phyloP scores from a whole-genome alignment of 2,888 invertebrate genomes.

The Lasius fuliginosus region DNA sequence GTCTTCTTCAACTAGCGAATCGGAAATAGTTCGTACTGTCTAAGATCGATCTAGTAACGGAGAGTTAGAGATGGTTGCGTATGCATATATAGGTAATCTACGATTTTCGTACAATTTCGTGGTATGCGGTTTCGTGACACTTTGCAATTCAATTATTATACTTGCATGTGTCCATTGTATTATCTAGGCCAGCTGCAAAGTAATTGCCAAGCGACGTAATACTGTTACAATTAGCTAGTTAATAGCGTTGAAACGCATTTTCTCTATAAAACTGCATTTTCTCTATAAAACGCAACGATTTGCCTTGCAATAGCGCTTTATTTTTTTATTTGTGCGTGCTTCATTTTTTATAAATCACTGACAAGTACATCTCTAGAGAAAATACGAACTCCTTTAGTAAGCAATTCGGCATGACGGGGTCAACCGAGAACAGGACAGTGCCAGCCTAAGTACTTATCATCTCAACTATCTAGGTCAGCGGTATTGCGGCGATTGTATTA shows the following conservation, averaged over 20 bases:
- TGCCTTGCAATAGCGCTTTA: not conserved
- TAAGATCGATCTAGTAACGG: not conserved
- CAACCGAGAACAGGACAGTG: constrained; percentile 10
- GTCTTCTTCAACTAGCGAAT: not conserved
- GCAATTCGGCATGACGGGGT: not conserved
- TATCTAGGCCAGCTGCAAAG: constrained; percentile 62
- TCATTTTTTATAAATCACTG: constrained; percentile 12
- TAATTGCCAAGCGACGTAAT: constrained; percentile 66
- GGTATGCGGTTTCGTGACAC: not conserved
- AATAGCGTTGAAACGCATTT: constrained; percentile 54
- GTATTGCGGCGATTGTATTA: constrained; percentile 60
- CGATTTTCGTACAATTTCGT: not conserved
- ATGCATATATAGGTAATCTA: not conserved
- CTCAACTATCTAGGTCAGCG: constrained; percentile 74
- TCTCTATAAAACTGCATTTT: constrained; percentile 2
- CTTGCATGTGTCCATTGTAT: constrained; percentile 56
- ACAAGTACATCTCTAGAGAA: not conserved
- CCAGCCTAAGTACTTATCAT: constrained; percentile 56
- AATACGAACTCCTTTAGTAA: not conserved
- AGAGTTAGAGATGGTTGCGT: not conserved
- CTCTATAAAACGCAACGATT: not conserved
- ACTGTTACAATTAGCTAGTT: constrained; percentile 67
- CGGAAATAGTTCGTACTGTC: not conserved
- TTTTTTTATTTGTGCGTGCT: not conserved
- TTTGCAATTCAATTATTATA: constrained; percentile 20